Evolutionary conservation across 2,113 vertebrate genomes (phyloP).

Genomic region (Eupsittula cactorum): DNA sequence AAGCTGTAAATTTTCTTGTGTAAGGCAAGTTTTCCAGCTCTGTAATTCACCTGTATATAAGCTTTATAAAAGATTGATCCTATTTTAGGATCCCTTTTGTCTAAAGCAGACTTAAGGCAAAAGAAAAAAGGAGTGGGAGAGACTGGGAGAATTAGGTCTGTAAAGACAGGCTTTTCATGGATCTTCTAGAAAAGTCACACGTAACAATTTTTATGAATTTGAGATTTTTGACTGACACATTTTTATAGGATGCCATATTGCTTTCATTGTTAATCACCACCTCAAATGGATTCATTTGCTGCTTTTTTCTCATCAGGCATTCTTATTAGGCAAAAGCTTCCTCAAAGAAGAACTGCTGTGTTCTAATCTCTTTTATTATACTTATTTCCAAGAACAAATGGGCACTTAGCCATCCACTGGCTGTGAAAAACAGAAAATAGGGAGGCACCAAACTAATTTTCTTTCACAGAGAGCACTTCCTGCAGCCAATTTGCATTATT

Average conservation of each 20-base stretch:
- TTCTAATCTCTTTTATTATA: slow-evolving; percentile 31
- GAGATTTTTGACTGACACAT: background rate
- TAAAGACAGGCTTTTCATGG: background rate
- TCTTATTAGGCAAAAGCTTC: background rate
- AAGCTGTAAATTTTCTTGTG: background rate
- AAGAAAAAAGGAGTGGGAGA: background rate
- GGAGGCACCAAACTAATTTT: slow-evolving; percentile 15
- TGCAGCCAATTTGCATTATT: slow-evolving; percentile 9
- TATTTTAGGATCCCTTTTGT: background rate
- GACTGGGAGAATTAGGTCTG: background rate
- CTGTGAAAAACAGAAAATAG: slow-evolving; percentile 25
- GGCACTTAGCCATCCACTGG: slow-evolving; percentile 2
- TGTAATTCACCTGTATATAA: background rate
- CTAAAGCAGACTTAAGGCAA: background rate
- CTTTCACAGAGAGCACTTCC: background rate
- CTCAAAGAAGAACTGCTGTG: background rate
- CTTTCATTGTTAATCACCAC: background rate
- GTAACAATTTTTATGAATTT: background rate
- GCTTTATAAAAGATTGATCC: background rate
- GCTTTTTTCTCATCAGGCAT: slow-evolving; percentile 15
- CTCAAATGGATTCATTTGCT: background rate
- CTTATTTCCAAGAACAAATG: slow-evolving; percentile 36
- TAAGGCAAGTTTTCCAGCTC: background rate
- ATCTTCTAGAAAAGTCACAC: background rate
- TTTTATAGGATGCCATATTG: background rate